These are phyloP conservation scores for Bacillus rossius DNA, from an alignment of 1,140 invertebrate species.

Conservation along the genomic window DNA sequence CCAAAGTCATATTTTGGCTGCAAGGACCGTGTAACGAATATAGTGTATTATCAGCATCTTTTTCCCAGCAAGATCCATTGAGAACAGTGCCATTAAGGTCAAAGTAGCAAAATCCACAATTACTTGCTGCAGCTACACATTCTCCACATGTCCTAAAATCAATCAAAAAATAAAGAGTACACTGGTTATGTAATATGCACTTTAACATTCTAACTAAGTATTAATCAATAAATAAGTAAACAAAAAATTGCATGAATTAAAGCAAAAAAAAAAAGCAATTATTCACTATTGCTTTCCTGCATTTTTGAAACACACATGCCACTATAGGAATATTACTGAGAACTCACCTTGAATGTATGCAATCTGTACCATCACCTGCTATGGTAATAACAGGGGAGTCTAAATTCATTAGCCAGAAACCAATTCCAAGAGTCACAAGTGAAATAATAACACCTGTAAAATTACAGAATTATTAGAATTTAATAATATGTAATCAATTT, in stretches of 20 bases:
- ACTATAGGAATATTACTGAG: too few species aligned
- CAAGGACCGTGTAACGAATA: background rate
- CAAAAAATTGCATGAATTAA: too few species aligned
- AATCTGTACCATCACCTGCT: background rate
- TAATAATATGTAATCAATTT: too few species aligned
- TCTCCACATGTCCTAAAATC: conserved; percentile 11
- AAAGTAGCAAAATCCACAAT: conserved; percentile 14
- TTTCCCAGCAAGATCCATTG: conserved; percentile 9
- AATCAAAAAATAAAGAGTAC: too few species aligned
- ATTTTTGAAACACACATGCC: too few species aligned
- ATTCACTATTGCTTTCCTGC: too few species aligned
- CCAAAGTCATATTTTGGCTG: background rate
- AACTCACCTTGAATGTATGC: too few species aligned
- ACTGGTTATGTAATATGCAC: too few species aligned
- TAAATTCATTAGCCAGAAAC: conserved; percentile 8
- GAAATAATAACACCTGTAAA: conserved; percentile 15
- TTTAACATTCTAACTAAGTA: too few species aligned
- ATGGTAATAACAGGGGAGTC: conserved; percentile 1
- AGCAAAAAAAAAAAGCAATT: too few species aligned
- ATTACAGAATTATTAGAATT: background rate
- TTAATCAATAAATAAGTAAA: too few species aligned
- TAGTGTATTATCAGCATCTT: background rate
- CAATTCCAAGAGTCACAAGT: conserved; percentile 13
- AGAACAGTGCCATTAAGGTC: background rate
- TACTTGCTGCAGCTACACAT: background rate